These are phyloP conservation scores for Zaprionus inermis DNA, from an alignment of 1,140 invertebrate genomes.

Conservation along the genomic window DNA sequence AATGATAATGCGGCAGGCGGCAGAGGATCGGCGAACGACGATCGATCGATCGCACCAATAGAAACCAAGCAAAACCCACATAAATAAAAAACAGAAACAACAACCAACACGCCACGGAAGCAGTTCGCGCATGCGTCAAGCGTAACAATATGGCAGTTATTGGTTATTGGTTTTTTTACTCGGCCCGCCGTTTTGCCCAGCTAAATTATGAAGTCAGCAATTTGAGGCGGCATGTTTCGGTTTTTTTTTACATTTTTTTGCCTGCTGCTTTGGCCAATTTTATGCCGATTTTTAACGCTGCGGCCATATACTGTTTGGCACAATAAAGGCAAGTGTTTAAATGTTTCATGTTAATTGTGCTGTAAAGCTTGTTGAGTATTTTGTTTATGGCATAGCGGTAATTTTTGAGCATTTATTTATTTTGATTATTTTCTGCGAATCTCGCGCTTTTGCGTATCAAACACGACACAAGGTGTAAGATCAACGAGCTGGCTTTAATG, in stretches of 20 bases:
- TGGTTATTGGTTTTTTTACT: conserved; percentile 32
- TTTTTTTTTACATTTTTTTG: conserved; percentile 30
- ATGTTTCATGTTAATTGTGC: conserved; percentile 49
- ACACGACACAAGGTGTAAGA: conserved; percentile 25
- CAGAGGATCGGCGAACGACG: conserved; percentile 17
- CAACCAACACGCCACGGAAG: conserved; percentile 36
- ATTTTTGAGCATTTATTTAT: conserved; percentile 28
- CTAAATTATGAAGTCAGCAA: conserved; percentile 62
- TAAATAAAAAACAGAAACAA: conserved; percentile 16
- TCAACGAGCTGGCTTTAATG: conserved; percentile 31
- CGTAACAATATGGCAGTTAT: conserved; percentile 52
- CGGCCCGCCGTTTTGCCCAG: conserved; percentile 17
- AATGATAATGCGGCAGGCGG: conserved; percentile 68
- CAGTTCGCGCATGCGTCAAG: conserved; percentile 47
- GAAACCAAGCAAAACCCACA: conserved; percentile 32
- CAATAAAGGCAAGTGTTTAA: conserved; percentile 70
- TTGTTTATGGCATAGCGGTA: conserved; percentile 48
- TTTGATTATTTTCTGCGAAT: conserved; percentile 12
- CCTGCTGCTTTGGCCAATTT: conserved; percentile 41
- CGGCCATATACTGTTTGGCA: conserved; percentile 27
- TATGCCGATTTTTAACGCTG: conserved; percentile 50
- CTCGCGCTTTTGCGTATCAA: conserved; percentile 12
- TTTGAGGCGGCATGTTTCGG: conserved; percentile 34
- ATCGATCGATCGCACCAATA: conserved; percentile 44
- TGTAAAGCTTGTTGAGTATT: conserved; percentile 60